Evolutionary conservation across 2,888 invertebrate genomes (phyloP), one percentile per base, ranked within the genome.

Genomic region (Lochmaea capreae): DNA sequence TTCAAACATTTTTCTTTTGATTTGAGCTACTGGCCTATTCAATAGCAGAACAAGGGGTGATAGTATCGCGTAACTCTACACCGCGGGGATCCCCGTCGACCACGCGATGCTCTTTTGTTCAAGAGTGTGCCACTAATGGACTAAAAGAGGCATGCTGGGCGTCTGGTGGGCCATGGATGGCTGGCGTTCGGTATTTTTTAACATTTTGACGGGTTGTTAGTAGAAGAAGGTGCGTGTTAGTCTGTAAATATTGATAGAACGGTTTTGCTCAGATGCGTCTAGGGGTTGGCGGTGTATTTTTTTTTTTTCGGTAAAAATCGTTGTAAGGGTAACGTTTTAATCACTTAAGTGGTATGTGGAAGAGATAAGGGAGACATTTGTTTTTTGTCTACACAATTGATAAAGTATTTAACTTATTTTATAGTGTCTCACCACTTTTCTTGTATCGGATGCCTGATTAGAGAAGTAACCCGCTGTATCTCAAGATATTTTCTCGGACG

Each of bases 1-100:
- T n/a, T n/a, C n/a, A n/a, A n/a, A n/a, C n/a, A n/a, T n/a, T n/a
- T n/a, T n/a, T n/a, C n/a, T n/a, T n/a, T n/a, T n/a, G n/a, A n/a
- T 18, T 54, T 18, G 2, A 18, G 16, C 0, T 54, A 61, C 33
- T 39, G 61, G 39, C 33, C 61, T 61, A 61, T 14, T 61, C 1
- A 14, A 39, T 61, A 9, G 16, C 18, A 63, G 62, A 43, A 18
- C 62, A 43, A 63, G 77, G 81, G 81, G 81, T 77, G 83, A 83
- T 83, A 78, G 80, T 82, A 84, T 83, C 84, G 80, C 65, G 86
- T 85, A 86, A 86, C 84, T 79, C 82, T 85, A 86, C 84, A 86
- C 86, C 86, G 76, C 71, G 77, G 80, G 73, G 76, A 66, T 77
- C 78, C 73, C 73, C 71, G 76, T 75, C 76, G 74, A 77, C 76